A percentile compares a stretch with the other conserved stretches of the same genome.
phyloP scores from a whole-genome alignment of 2,797 vertebrate genomes.

The Furcifer pardalis region DNA sequence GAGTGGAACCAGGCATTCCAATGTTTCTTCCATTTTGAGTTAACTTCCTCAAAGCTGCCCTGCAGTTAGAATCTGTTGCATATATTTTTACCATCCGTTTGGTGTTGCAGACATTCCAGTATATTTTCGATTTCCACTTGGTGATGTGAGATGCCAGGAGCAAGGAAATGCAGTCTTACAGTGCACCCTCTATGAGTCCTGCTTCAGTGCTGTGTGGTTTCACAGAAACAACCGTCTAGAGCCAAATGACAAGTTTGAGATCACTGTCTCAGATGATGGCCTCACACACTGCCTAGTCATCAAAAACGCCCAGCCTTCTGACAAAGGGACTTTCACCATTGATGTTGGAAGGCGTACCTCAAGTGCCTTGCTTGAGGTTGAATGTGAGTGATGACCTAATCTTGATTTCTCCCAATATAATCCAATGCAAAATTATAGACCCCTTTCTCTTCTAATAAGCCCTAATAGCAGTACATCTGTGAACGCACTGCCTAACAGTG shows the following conservation, averaged over 20 bases:
- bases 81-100: slow-evolving; percentile 1
- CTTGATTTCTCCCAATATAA: slow-evolving; percentile 2
- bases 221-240: slow-evolving; percentile 76
- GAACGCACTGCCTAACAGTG: background rate
- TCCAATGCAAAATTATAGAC: background rate
- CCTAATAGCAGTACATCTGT: background rate
- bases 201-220: slow-evolving; percentile 79
- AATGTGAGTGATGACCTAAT: slow-evolving; percentile 75
- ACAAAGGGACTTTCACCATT: slow-evolving; percentile 86
- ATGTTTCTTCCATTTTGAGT: background rate
- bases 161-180: slow-evolving; percentile 81
- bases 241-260: slow-evolving; percentile 78
- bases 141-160: slow-evolving; percentile 80
- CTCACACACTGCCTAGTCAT: slow-evolving; percentile 85
- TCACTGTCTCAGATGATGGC: slow-evolving; percentile 82
- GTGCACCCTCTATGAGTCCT: slow-evolving; percentile 79
- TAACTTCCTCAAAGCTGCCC: background rate
- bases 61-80: background rate
- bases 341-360: slow-evolving; percentile 83
- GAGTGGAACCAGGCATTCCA: background rate
- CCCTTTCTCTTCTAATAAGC: background rate
- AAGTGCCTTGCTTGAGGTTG: slow-evolving; percentile 88
- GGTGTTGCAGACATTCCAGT: slow-evolving; percentile 71
- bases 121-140: slow-evolving; percentile 80
- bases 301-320: slow-evolving; percentile 77